These are phyloP conservation scores for Lethrus apterus DNA, from an alignment of 1,140 invertebrate species.

Conservation along the genomic window DNA sequence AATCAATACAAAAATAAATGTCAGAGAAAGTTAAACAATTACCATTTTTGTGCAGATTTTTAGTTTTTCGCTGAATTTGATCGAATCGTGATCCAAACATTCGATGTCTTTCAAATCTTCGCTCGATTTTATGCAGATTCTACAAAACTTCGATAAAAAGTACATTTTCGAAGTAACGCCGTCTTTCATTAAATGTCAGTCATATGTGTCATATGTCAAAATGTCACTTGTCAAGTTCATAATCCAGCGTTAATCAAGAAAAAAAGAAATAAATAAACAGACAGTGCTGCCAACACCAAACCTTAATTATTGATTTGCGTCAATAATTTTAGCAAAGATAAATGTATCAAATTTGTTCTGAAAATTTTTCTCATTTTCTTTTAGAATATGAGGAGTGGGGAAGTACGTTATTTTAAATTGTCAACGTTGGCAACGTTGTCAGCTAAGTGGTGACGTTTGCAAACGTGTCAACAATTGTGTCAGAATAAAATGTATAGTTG, in stretches of 20 bases:
- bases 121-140: slow-evolving; percentile 34
- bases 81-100: slow-evolving; percentile 30
- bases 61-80: slow-evolving; percentile 37
- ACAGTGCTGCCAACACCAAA: neutral
- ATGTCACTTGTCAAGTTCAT: slow-evolving; percentile 34
- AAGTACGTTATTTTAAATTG: no score
- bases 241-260: neutral
- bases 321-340: no score
- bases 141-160: slow-evolving; percentile 37
- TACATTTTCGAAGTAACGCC: slow-evolving; percentile 28
- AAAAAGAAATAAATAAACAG: neutral
- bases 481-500: neutral
- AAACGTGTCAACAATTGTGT: slow-evolving; percentile 27
- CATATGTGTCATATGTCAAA: slow-evolving; percentile 39
- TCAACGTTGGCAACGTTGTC: slow-evolving; percentile 10
- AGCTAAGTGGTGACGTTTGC: slow-evolving; percentile 28
- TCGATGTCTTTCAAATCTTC: slow-evolving; percentile 33
- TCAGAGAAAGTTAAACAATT: slow-evolving; percentile 20
- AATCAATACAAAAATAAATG: slow-evolving; percentile 31
- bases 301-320: slow-evolving; percentile 1
- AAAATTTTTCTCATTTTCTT: no score
- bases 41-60: slow-evolving; percentile 36
- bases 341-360: no score
- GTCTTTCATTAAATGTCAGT: slow-evolving; percentile 33
- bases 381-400: no score